Percentiles rank a stretch among this genome's conserved stretches.
These are phyloP conservation scores for Pterois miles DNA, from an alignment of 2,797 vertebrate species.

Conservation along the genomic window DNA sequence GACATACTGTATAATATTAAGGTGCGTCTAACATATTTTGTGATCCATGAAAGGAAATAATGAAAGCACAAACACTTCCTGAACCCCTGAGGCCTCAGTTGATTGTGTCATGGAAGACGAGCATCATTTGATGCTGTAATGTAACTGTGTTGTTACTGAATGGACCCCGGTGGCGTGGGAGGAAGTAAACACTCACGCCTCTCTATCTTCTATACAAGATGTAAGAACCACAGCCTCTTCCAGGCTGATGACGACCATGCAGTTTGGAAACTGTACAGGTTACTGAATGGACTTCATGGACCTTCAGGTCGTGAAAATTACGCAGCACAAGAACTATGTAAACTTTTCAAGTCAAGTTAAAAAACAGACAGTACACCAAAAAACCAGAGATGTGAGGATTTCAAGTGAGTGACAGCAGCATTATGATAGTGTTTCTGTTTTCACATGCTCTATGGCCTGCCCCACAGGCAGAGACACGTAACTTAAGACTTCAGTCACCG, in stretches of 20 bases:
- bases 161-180: background rate
- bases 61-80: slow-evolving; percentile 45
- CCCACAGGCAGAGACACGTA: slow-evolving; percentile 39
- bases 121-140: background rate
- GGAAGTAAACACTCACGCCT: slow-evolving; percentile 21
- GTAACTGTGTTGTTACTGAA: background rate
- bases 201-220: slow-evolving; percentile 40
- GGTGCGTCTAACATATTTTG: background rate
- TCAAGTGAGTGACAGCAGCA: slow-evolving; percentile 73
- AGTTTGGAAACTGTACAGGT: slow-evolving; percentile 67
- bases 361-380: slow-evolving; percentile 43
- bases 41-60: background rate
- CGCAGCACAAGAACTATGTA: slow-evolving; percentile 49
- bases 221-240: slow-evolving; percentile 31
- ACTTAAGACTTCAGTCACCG: slow-evolving; percentile 2
- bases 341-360: slow-evolving; percentile 45
- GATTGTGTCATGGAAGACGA: slow-evolving; percentile 20
- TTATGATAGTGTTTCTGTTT: slow-evolving; percentile 71
- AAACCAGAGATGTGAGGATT: slow-evolving; percentile 38
- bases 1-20: no score
- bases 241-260: slow-evolving; percentile 60
- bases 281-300: slow-evolving; percentile 35
- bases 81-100: slow-evolving; percentile 3
- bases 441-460: slow-evolving; percentile 74
- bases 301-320: slow-evolving; percentile 13